A percentile compares a stretch with the other conserved stretches of the same genome.
phyloP scores from a whole-genome alignment of 2,113 vertebrate genomes.

The Helogale parvula region DNA sequence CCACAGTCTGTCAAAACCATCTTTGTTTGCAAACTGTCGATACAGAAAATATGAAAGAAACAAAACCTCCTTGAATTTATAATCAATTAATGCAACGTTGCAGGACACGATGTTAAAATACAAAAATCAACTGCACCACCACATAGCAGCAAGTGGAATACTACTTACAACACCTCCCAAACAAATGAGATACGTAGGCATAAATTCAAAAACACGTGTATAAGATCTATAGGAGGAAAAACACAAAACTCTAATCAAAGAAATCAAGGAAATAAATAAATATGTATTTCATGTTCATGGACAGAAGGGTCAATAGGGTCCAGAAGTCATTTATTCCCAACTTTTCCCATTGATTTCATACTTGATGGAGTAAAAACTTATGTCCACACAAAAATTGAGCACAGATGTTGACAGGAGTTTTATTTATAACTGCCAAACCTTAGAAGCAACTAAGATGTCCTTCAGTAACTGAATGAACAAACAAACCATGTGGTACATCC shows the following conservation, averaged over 20 bases:
- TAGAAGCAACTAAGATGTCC: not conserved
- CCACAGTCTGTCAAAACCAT: not conserved
- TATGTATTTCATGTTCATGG: not conserved
- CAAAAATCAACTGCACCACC: not conserved
- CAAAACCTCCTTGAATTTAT: not conserved
- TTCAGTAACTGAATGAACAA: not conserved
- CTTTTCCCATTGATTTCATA: not conserved
- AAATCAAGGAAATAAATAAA: not conserved
- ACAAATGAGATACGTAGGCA: not conserved
- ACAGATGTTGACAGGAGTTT: not conserved
- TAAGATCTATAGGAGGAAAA: not conserved
- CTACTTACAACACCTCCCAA: not conserved
- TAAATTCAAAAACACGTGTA: not conserved
- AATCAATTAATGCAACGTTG: not conserved
- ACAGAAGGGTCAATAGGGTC: not conserved
- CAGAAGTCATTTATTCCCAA: not conserved
- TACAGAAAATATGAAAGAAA: not conserved
- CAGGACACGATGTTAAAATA: not conserved
- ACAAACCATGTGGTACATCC: not conserved
- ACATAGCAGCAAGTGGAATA: not conserved
- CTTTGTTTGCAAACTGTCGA: not conserved
- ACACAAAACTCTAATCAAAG: not conserved
- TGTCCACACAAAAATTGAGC: not conserved
- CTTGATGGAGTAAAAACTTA: not conserved
- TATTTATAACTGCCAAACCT: not conserved